Conservation (phyloP, 1,140 invertebrate genomes). For the Zeugodacus cucurbitae region DNA sequence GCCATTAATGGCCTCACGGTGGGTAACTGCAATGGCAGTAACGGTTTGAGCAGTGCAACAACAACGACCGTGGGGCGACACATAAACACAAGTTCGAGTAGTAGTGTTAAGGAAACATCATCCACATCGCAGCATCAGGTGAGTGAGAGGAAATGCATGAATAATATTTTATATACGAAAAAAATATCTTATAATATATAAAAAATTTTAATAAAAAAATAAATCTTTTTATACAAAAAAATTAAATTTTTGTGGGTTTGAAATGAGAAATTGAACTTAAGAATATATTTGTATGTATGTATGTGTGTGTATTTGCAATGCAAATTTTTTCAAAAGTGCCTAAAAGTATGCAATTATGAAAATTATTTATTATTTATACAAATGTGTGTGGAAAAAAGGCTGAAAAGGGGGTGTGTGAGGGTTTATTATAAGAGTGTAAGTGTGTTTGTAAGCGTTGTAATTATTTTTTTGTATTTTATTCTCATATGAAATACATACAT, state of each 20-base stretch:
- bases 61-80: slow-evolving; percentile 51
- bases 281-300: not conserved
- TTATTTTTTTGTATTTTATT: no score
- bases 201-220: no score
- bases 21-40: slow-evolving; percentile 35
- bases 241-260: no score
- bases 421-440: no score
- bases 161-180: no score
- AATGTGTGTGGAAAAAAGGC: not conserved
- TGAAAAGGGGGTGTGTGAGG: not conserved
- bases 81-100: slow-evolving; percentile 63
- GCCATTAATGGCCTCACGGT: slow-evolving; percentile 49
- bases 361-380: no score
- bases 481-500: no score
- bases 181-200: not conserved
- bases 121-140: slow-evolving; percentile 64
- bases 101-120: slow-evolving; percentile 67
- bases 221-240: no score
- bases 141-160: not conserved
- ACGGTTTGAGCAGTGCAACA: slow-evolving; percentile 30
- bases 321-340: not conserved
- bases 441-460: no score
- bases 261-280: no score
- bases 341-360: not conserved
- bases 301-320: not conserved